Evolutionary conservation across 2,113 vertebrate species (phyloP).

Genomic region (Microcebus jonahi): DNA sequence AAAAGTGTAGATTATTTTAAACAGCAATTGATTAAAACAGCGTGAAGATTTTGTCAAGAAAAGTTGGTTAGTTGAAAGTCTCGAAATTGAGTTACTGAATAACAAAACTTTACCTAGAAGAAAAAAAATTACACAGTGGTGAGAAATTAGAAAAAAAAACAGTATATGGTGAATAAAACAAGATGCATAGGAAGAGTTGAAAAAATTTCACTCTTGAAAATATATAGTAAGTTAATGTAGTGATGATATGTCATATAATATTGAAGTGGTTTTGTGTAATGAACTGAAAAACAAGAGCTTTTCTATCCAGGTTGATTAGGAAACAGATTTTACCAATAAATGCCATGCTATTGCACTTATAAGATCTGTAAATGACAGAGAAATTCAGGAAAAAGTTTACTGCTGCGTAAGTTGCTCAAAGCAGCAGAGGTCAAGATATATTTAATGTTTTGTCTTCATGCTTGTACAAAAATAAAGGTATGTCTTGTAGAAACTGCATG

Average conservation of each 20-base stretch:
- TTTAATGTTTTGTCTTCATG: neutral
- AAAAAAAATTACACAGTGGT: neutral
- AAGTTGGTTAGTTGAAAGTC: conserved; percentile 40
- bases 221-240: neutral
- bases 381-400: neutral
- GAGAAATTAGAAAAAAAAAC: neutral
- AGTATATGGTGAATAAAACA: neutral
- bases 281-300: conserved; percentile 47
- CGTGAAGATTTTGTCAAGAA: conserved; percentile 32
- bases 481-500: neutral
- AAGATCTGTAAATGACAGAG: neutral
- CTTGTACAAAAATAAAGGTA: neutral
- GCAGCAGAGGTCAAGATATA: neutral
- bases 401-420: neutral
- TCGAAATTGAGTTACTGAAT: conserved; percentile 42
- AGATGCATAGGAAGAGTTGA: neutral
- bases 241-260: neutral
- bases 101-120: conserved; percentile 23
- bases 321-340: neutral
- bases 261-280: neutral
- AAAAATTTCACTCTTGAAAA: neutral
- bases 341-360: neutral
- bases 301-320: neutral
- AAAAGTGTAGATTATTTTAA: conserved; percentile 51
- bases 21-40: conserved; percentile 36